Evolutionary conservation across 2,888 invertebrate genomes (phyloP).

Genomic region (Pyrrhia umbra): DNA sequence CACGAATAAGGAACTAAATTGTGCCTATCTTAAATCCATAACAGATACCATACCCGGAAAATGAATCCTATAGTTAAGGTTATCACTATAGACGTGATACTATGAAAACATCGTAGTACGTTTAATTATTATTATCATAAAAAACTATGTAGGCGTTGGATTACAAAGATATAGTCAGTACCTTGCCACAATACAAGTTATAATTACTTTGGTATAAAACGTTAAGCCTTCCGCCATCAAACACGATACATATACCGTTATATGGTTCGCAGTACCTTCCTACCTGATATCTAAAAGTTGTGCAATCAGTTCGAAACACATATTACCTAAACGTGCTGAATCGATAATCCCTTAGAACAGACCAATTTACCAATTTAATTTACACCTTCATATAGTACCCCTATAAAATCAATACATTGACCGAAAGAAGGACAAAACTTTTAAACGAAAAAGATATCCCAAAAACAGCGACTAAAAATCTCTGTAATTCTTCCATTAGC

Average conservation of each 20-base stretch:
- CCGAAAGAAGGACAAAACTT: too few relatives aligned
- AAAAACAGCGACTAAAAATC: neutral
- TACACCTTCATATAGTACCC: neutral
- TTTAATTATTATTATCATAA: conserved; percentile 27
- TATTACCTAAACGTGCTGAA: conserved; percentile 11
- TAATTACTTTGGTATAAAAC: conserved; percentile 34
- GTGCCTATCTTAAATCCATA: neutral
- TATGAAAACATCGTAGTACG: conserved; percentile 8
- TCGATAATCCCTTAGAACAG: conserved; percentile 2
- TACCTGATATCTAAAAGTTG: conserved; percentile 24
- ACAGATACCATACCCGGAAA: conserved; percentile 21
- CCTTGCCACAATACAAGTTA: conserved; percentile 19
- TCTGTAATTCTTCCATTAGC: conserved; percentile 1
- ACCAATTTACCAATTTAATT: neutral
- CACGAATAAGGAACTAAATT: neutral
- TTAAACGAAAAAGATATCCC: neutral
- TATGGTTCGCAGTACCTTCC: conserved; percentile 28
- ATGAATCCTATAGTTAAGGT: conserved; percentile 1
- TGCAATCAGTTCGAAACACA: conserved; percentile 14
- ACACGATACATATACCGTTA: conserved; percentile 15
- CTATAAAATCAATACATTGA: neutral
- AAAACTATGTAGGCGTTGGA: conserved; percentile 22
- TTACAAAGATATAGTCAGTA: conserved; percentile 26
- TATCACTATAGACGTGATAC: neutral
- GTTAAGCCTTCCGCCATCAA: conserved; percentile 39